Percentiles rank a stretch among this genome's conserved stretches.
Evolutionary conservation across 2,113 vertebrate species (phyloP).

Genomic region (Physeter macrocephalus): DNA sequence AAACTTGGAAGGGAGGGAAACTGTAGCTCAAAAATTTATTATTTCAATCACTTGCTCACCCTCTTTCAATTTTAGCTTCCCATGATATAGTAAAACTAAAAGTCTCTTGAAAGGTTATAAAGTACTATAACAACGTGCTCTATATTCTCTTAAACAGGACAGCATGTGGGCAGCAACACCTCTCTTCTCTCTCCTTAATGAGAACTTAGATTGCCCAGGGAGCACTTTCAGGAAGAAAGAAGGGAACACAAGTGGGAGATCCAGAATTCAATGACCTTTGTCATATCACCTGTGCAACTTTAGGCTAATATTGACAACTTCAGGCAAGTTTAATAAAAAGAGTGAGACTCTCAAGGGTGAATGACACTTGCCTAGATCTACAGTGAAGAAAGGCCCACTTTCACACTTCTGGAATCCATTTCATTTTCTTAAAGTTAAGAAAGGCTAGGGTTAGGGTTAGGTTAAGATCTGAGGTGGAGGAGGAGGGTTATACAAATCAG

Average conservation of each 20-base stretch:
- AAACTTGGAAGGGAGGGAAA: neutral
- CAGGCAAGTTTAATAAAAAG: neutral
- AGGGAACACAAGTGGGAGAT: neutral
- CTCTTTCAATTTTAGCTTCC: neutral
- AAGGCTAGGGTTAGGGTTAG: neutral
- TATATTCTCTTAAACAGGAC: neutral
- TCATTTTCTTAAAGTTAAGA: constrained; percentile 26
- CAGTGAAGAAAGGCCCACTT: neutral
- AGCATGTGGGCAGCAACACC: neutral
- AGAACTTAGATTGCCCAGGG: neutral
- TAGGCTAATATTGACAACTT: neutral
- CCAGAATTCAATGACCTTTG: neutral
- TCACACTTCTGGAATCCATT: neutral
- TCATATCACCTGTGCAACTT: neutral
- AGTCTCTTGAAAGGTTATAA: constrained; percentile 4
- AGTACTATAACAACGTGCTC: neutral
- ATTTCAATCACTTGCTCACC: neutral
- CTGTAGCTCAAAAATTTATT: neutral
- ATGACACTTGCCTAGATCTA: neutral
- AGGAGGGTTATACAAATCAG: neutral
- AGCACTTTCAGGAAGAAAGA: neutral
- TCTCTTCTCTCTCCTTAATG: neutral
- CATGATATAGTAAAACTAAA: neutral
- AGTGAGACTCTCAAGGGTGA: neutral
- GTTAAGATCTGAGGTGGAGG: neutral